Evolutionary conservation across 2,113 vertebrate species (phyloP).

Genomic region (Mustela lutreola): DNA sequence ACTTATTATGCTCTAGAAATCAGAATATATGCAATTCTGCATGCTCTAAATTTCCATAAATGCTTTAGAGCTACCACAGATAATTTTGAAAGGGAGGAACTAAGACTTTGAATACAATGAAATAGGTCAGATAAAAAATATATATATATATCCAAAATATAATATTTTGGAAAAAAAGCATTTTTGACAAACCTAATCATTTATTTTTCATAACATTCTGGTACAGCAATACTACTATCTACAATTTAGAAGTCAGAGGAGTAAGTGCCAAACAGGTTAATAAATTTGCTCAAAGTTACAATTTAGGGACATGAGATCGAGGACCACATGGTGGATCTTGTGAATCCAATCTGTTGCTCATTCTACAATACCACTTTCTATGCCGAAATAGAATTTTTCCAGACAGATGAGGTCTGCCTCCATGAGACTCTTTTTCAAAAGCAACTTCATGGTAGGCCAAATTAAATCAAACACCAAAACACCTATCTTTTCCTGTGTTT

Average conservation of each 20-base stretch:
- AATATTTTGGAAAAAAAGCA: neutral
- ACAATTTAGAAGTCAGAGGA: neutral
- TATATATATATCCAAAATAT: neutral
- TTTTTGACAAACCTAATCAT: neutral
- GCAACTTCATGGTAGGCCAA: neutral
- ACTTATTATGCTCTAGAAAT: neutral
- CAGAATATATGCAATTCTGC: neutral
- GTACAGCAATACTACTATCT: neutral
- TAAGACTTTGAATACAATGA: neutral
- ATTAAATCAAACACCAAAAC: neutral
- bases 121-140: neutral
- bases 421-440: neutral
- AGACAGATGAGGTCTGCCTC: neutral
- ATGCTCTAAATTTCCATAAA: neutral
- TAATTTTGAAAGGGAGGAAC: neutral
- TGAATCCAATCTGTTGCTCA: neutral
- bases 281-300: neutral
- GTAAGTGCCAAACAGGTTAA: neutral
- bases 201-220: neutral
- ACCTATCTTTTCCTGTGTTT: neutral
- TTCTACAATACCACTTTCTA: neutral
- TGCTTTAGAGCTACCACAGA: neutral
- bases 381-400: neutral
- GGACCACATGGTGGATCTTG: neutral
- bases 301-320: neutral